Evolutionary conservation across 1,140 invertebrate species (phyloP), one percentile per base, ranked within the genome.

Genomic region (Contarinia nasturtii): DNA sequence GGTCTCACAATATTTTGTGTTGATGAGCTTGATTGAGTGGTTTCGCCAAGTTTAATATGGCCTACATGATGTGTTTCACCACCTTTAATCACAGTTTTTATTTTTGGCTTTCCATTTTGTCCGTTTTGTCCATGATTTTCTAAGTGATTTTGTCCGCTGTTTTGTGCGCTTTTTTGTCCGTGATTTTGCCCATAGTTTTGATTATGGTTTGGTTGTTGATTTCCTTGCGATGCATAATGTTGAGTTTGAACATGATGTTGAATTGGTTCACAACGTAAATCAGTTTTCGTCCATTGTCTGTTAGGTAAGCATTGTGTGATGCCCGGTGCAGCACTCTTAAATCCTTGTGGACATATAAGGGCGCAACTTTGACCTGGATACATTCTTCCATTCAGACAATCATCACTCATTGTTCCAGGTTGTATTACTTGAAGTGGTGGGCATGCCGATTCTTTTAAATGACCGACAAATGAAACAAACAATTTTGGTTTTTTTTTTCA

Each of bases 271-370:
- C 36, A 18, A 52, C 38, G 15, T 20, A 17, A 36, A 40, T 19
- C 33, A 3, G 42, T 45, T 7, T 36, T 11, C 8, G 19, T 18
- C 27, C 27, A 27, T 27, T 27, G 7, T 55, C 46, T 7, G 50
- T n/a, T 33, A 50, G 53, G 50, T 54, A 57, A 49, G 53, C 57
- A 22, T 53, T 51, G 52, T 33, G 52, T 20, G 53, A 37, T 34
- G 36, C 37, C 27, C 50, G 43, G 14, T 49, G 52, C 21, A 49
- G 51, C 33, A 37, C 49, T 18, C 49, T 55, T 54, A 50, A 58
- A 67, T 7, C 69, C 69, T 20, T 49, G 47, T 17, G 58, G 53
- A 51, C 69, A 71, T 33, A 57, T 51, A 17, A 73, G 45, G 4
- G 47, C 45, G 48, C 71, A 73, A 3, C 56, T 53, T 51, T 67